Base-by-base conservation (phyloP, 2,797 vertebrate genomes). In the Fundulus diaphanus region DNA sequence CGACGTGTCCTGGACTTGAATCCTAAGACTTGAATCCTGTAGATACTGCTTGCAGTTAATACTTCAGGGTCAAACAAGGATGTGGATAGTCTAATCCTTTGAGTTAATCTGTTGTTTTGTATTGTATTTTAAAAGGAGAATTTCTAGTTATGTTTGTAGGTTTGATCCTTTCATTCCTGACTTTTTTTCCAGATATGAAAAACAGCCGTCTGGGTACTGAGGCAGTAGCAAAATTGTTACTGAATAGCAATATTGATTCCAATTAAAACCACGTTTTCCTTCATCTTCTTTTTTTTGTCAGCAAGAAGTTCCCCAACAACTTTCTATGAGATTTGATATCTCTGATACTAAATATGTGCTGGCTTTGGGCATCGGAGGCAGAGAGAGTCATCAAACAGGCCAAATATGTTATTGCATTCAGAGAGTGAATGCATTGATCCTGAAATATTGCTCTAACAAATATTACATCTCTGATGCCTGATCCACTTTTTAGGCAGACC, bases 61-160 rank as follows among this genome's bases (percentile, higher is more conserved):
- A 81, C 59, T 80, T 80, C 40, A 67, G 72, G 80, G 75, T 88
- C 78, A 82, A 69, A 85, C 86, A 82, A 71, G 42, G 40, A n/a
- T 74, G 79, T 84, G 57, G 78, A 71, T 48, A 42, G 66, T 71
- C 70, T 82, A 77, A 90, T 87, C 86, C 78, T 70, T 74, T 61
- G 57, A 82, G 80, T 76, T 78, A 72, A 69, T 78, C 42, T n/a
- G 52, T 81, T 75, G 77, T 73, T 24, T 71, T 77, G 77, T 65
- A n/a, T 71, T 77, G 77, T 65, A n/a, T 65, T n/a, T 40, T 40
- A 37, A 65, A 35, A 65, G 35, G 24, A 40, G 35, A 22, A 20
- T 65, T 29, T 63, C 61, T 65, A 22, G 5, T 65, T 13, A 40
- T 33, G n/a, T 65, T 40, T 5, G 59, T 2, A 37, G 59, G 5